Conservation (phyloP, 1,140 invertebrate genomes). For the Cyrtorhinus lividipennis region DNA sequence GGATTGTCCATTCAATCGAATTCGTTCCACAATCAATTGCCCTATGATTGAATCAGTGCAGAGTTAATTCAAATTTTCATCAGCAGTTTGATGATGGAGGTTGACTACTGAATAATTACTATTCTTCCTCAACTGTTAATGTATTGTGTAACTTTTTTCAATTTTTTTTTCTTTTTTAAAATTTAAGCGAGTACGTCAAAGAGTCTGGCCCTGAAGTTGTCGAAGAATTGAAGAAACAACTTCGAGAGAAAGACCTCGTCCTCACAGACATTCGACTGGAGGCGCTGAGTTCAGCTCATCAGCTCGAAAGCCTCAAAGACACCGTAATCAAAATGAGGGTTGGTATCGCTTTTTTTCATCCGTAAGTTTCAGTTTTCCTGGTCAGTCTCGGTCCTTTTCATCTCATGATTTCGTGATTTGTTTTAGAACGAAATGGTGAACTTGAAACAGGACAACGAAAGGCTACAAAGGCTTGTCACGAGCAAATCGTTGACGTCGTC, state of each 20-base stretch:
- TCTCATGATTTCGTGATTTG: no score
- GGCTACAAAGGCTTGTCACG: slow-evolving; percentile 73
- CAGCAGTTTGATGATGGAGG: no score
- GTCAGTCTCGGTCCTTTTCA: no score
- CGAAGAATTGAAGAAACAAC: slow-evolving; percentile 77
- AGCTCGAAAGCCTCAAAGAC: slow-evolving; percentile 89
- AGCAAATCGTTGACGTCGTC: slow-evolving; percentile 66
- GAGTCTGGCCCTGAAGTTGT: slow-evolving; percentile 36
- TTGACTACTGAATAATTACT: no score
- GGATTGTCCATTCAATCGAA: no score
- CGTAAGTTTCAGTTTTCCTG: no score
- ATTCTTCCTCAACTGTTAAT: no score
- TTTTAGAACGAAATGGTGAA: slow-evolving; percentile 86
- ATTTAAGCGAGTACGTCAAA: neutral
- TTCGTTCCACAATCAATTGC: no score
- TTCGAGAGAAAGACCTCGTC: slow-evolving; percentile 90
- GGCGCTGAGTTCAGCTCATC: slow-evolving; percentile 88
- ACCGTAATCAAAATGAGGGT: slow-evolving; percentile 93
- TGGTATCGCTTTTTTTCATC: slow-evolving; percentile 27
- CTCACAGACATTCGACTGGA: slow-evolving; percentile 91
- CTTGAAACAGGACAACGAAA: slow-evolving; percentile 91
- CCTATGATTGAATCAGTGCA: no score
- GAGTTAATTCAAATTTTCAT: no score
- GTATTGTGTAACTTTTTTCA: neutral
- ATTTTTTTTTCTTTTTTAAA: neutral